Conservation (phyloP, 1,140 invertebrate genomes). For the Rhagoletis pomonella region DNA sequence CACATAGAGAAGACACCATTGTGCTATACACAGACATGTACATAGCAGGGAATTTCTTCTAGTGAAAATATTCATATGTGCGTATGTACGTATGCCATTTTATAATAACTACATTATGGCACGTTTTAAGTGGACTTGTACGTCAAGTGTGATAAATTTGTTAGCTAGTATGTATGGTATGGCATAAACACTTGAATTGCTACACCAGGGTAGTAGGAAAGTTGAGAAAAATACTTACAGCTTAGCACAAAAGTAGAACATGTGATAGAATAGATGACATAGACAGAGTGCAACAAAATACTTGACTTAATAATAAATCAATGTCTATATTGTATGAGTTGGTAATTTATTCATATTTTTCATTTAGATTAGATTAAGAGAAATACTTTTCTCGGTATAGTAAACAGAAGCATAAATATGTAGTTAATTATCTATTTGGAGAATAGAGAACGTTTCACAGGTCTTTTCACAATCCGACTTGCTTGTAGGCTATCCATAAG, state of each 20-base stretch:
- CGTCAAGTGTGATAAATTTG: slow-evolving; percentile 40
- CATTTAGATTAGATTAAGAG: no score
- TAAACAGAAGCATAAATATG: neutral
- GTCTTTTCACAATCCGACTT: no score
- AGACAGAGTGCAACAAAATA: slow-evolving; percentile 11
- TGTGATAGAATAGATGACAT: neutral
- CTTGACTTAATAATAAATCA: slow-evolving; percentile 51
- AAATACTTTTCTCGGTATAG: no score
- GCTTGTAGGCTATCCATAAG: no score
- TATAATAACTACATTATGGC: slow-evolving; percentile 25
- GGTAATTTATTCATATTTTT: slow-evolving; percentile 11
- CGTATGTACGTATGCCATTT: neutral
- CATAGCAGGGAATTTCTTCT: neutral
- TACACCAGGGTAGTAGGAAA: neutral
- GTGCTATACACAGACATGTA: neutral
- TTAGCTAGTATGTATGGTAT: neutral
- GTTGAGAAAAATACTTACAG: neutral
- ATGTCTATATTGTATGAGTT: slow-evolving; percentile 6
- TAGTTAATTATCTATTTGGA: neutral
- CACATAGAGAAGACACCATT: slow-evolving; percentile 36
- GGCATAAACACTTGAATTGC: slow-evolving; percentile 30
- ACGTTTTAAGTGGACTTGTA: neutral
- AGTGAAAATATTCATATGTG: neutral
- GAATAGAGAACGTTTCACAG: no score
- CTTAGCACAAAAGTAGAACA: neutral